Percentiles rank a stretch among this genome's conserved stretches.
These are phyloP conservation scores for Channa striata DNA, from an alignment of 2,797 vertebrate genomes.

Conservation along the genomic window DNA sequence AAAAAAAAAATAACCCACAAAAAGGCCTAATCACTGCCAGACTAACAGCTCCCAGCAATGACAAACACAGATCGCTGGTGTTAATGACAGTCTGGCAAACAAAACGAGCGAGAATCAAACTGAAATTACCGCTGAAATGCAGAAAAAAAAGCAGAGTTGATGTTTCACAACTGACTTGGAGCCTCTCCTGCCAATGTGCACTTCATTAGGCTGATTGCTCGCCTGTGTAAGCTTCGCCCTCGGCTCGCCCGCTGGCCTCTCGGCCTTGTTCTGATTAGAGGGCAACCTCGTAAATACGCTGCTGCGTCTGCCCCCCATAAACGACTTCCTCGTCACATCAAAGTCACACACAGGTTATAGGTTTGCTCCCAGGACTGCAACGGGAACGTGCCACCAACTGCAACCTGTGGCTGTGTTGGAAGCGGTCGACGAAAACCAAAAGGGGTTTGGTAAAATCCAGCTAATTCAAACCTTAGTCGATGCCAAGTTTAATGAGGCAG, in stretches of 20 bases:
- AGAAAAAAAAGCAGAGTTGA: conserved; percentile 29
- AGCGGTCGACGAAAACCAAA: not conserved
- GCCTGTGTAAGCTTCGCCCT: conserved; percentile 41
- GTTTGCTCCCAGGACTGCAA: conserved; percentile 55
- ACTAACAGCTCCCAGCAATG: conserved; percentile 21
- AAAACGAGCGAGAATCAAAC: conserved; percentile 8
- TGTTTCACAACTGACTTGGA: conserved; percentile 39
- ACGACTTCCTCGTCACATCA: conserved; percentile 81
- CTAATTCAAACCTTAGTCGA: conserved; percentile 32
- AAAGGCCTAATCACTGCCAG: conserved; percentile 36
- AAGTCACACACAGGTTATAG: conserved; percentile 82
- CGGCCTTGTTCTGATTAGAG: conserved; percentile 79
- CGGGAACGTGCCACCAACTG: conserved; percentile 49
- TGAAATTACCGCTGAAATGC: conserved; percentile 26
- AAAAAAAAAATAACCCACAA: conserved; percentile 38
- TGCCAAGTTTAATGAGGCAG: conserved; percentile 47
- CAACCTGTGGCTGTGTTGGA: conserved; percentile 17
- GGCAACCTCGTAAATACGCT: conserved; percentile 76
- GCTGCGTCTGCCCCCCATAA: conserved; percentile 72
- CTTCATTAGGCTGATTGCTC: conserved; percentile 79
- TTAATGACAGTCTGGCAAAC: conserved; percentile 24
- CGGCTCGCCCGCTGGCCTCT: conserved; percentile 34
- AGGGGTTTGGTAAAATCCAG: conserved; percentile 3
- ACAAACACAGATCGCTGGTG: conserved; percentile 27
- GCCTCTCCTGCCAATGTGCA: conserved; percentile 67